These are phyloP conservation scores for Odontothrips loti DNA, from an alignment of 2,888 invertebrate species.

Conservation along the genomic window DNA sequence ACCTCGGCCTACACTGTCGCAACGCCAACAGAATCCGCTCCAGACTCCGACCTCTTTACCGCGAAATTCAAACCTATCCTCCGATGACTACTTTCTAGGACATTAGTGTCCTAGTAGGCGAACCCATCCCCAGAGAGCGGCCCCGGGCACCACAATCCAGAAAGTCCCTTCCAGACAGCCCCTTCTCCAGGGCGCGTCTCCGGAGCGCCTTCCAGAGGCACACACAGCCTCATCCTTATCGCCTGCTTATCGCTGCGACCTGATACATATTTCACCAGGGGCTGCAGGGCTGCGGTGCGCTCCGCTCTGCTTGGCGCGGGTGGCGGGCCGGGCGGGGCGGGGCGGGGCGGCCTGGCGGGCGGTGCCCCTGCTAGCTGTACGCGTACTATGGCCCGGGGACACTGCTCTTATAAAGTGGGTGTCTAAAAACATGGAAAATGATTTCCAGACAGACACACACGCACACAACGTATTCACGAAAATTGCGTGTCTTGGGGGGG, in stretches of 20 bases:
- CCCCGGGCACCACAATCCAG: too few species aligned
- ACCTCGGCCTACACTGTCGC: too few species aligned
- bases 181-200: not conserved
- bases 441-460: not conserved
- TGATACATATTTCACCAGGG: slow-evolving; percentile 15
- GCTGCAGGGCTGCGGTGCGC: too few species aligned
- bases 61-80: too few species aligned
- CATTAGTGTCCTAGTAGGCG: too few species aligned
- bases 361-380: not conserved
- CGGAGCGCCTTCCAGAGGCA: not conserved
- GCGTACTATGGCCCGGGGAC: not conserved
- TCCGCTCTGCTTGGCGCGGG: too few species aligned
- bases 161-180: not conserved
- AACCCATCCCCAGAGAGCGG: too few species aligned
- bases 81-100: too few species aligned
- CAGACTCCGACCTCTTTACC: too few species aligned
- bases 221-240: slow-evolving; percentile 1
- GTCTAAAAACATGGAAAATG: not conserved
- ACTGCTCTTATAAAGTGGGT: not conserved
- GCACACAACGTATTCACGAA: not conserved
- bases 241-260: slow-evolving; percentile 14
- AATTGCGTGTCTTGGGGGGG: too few species aligned
- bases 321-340: not conserved
- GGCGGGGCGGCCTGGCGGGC: not conserved
- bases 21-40: too few species aligned